phyloP scores from a whole-genome alignment of 2,797 vertebrate species.

The Limnodromus scolopaceus region DNA sequence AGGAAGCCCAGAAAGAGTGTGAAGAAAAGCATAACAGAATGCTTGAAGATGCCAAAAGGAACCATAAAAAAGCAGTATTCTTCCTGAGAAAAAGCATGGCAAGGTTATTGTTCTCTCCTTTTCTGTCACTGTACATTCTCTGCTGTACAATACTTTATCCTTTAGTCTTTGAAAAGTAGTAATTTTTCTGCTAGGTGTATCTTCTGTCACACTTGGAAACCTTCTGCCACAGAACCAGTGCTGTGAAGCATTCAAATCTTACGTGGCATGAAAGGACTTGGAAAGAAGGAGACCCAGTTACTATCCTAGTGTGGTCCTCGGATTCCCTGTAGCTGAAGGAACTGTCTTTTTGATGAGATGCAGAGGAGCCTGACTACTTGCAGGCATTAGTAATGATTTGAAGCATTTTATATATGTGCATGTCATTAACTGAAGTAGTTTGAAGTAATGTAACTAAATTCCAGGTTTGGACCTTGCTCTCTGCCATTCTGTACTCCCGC shows the following conservation, averaged over 20 bases:
- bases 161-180: background rate
- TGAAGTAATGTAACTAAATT: background rate
- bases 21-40: slow-evolving; percentile 73
- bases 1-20: slow-evolving; percentile 51
- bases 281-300: background rate
- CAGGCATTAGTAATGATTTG: background rate
- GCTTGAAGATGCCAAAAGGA: slow-evolving; percentile 73
- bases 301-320: background rate
- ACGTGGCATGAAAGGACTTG: background rate
- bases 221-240: background rate
- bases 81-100: slow-evolving; percentile 86
- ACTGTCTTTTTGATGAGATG: background rate
- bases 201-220: background rate
- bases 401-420: background rate
- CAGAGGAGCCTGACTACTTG: background rate
- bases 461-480: background rate
- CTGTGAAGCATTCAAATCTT: background rate
- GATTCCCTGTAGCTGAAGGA: background rate
- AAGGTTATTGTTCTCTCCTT: slow-evolving; percentile 74
- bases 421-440: background rate
- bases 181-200: background rate
- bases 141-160: background rate
- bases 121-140: background rate
- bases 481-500: background rate
- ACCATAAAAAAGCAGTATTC: slow-evolving; percentile 75